phyloP scores from a whole-genome alignment of 2,888 invertebrate species.

The Chaitophorus viminalis region DNA sequence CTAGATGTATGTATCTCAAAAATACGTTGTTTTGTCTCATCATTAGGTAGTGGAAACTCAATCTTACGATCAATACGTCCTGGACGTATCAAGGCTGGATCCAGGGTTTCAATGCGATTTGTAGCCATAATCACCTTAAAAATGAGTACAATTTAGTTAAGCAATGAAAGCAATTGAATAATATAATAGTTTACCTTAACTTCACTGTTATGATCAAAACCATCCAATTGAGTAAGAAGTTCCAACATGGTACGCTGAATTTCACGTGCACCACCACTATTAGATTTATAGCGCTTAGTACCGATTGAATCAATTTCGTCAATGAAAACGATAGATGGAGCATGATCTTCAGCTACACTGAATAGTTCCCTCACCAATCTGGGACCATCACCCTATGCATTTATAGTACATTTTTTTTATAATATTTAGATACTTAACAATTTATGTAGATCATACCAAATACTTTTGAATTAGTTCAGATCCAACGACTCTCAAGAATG shows the following conservation, averaged over 20 bases:
- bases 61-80: constrained; percentile 99
- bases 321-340: constrained; percentile 98
- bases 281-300: constrained; percentile 98
- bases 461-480: constrained; percentile 99
- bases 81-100: constrained; percentile 97
- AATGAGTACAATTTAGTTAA: not conserved
- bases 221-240: constrained; percentile 96
- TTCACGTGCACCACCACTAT: constrained; percentile 98
- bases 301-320: constrained; percentile 99
- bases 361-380: constrained; percentile 97
- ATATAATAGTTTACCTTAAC: constrained; percentile 78
- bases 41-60: constrained; percentile 98
- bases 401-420: not conserved
- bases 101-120: constrained; percentile 97
- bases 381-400: constrained; percentile 90
- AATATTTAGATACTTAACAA: not conserved
- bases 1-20: constrained; percentile 98
- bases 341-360: constrained; percentile 99
- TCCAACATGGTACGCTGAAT: constrained; percentile 99
- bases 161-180: not conserved
- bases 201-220: constrained; percentile 95
- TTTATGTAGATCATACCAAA: constrained; percentile 72
- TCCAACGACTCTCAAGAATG: constrained; percentile 99
- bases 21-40: constrained; percentile 96
- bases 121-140: constrained; percentile 96